Base-by-base conservation (phyloP, 1,140 invertebrate species). In the Pseudachorutes palmiensis region DNA sequence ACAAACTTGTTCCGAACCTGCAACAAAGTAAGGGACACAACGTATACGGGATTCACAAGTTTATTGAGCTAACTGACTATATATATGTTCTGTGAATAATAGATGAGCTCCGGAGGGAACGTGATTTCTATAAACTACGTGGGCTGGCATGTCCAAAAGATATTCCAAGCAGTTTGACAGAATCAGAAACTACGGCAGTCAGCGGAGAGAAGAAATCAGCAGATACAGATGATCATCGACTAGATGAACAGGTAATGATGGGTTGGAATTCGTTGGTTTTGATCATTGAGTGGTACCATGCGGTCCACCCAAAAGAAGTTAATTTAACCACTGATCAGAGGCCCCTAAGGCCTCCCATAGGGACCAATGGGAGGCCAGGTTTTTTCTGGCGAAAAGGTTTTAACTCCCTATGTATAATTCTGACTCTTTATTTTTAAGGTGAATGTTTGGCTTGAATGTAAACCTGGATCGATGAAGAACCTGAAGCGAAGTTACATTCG, bases 181-280 rank as follows among this genome's bases (percentile, higher is more conserved):
- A 83, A 5, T 84, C 83, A 48, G 85, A 86, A 65, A 86, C 87
- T 67, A 85, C 86, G 62, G 79, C 83, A 26, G 78, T 80, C 28
- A 69, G 45, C 48, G 85, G 87, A 19, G 74, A 82, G 82, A n/a
- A 81, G 75, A 16, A 73, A 70, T 24, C 71, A 24, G 24, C 24
- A 61, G 88, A 89, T 75, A 86, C 87, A 1, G 94, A 97, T 81
- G 94, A 89, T 79, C 94, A 97, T 81, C 82, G 94, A 74, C 85
- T 91, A 74, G 94, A 97, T 83, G 94, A 98, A 83, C 94, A 98
- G 84, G 88, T 90, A 62, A 57, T n/a, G n/a, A n/a, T n/a, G n/a
- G n/a, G n/a, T n/a, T n/a, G 36, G 24, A 48, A 24, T 51, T 32
- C 45, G 32, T 48, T 32, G 14, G 41, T 49, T 22, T 31, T 55